These are phyloP conservation scores for Hormiphora californensis DNA, from an alignment of 37 sponge, comb jelly and placozoan species.

Conservation along the genomic window DNA sequence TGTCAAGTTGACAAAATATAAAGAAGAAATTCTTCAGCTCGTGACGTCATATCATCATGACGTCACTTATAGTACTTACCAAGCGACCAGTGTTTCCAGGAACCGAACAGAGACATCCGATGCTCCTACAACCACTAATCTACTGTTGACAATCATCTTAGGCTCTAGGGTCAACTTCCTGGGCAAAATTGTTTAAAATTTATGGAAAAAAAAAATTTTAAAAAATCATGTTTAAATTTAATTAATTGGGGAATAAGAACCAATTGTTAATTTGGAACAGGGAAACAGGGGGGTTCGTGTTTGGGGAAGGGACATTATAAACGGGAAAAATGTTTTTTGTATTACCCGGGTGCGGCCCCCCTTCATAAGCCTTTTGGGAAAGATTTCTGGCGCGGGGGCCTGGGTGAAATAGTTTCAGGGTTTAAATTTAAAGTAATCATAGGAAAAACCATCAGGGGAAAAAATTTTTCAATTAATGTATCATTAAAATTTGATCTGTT, in stretches of 20 bases:
- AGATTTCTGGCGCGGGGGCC: slow-evolving; percentile 73
- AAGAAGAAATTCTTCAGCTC: not conserved
- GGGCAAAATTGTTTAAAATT: not conserved
- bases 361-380: slow-evolving; percentile 65
- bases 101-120: slow-evolving; percentile 77
- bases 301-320: slow-evolving; percentile 59
- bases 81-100: slow-evolving; percentile 69
- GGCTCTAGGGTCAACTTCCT: slow-evolving; percentile 88
- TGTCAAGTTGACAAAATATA: too few species aligned
- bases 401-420: not conserved
- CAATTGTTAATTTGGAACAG: slow-evolving; percentile 85
- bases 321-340: slow-evolving; percentile 64
- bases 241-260: not conserved
- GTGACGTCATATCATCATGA: not conserved
- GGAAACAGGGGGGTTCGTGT: slow-evolving; percentile 62
- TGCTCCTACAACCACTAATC: slow-evolving; percentile 91
- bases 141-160: slow-evolving; percentile 77
- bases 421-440: too few species aligned
- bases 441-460: too few species aligned
- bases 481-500: not conserved
- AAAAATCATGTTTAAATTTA: not conserved
- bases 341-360: not conserved
- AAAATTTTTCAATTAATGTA: too few species aligned
- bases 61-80: not conserved
- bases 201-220: not conserved